Conservation (phyloP, 2,797 vertebrate genomes). For the Melanotaenia trifasciata region DNA sequence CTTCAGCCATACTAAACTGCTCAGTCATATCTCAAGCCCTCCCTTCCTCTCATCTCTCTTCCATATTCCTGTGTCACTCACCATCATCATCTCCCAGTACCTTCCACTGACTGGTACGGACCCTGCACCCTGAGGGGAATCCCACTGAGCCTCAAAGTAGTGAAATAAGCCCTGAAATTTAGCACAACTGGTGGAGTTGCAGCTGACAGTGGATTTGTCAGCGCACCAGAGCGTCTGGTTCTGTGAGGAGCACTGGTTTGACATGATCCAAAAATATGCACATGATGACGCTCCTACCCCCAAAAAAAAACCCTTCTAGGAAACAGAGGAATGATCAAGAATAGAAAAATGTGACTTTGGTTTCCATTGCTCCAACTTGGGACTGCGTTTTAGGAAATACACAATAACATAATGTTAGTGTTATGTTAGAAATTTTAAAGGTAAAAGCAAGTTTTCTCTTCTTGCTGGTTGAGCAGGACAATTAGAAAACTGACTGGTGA, state of each 20-base stretch:
- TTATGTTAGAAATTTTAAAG: not conserved
- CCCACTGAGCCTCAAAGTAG: slow-evolving; percentile 26
- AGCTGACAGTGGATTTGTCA: slow-evolving; percentile 38
- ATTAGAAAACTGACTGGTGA: not conserved
- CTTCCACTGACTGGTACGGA: slow-evolving; percentile 30
- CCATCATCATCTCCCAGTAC: slow-evolving; percentile 27
- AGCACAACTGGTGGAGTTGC: slow-evolving; percentile 7
- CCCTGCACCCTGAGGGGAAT: slow-evolving; percentile 14
- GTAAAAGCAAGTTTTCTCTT: not conserved
- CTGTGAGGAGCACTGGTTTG: slow-evolving; percentile 57
- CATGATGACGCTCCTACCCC: slow-evolving; percentile 50
- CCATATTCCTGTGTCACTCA: slow-evolving; percentile 11
- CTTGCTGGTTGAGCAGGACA: not conserved
- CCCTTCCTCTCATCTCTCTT: slow-evolving; percentile 14
- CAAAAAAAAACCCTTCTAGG: slow-evolving; percentile 59
- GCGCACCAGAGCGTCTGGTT: slow-evolving; percentile 26
- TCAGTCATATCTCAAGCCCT: not conserved
- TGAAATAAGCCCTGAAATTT: slow-evolving; percentile 11
- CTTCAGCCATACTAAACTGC: slow-evolving; percentile 1
- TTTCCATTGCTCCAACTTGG: slow-evolving; percentile 61
- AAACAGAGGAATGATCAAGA: slow-evolving; percentile 55
- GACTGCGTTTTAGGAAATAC: slow-evolving; percentile 59
- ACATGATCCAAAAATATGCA: slow-evolving; percentile 62
- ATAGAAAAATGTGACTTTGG: slow-evolving; percentile 67
- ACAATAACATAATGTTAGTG: slow-evolving; percentile 26